Evolutionary conservation across 2,113 vertebrate genomes (phyloP).

Genomic region (Paradisaea rubra): DNA sequence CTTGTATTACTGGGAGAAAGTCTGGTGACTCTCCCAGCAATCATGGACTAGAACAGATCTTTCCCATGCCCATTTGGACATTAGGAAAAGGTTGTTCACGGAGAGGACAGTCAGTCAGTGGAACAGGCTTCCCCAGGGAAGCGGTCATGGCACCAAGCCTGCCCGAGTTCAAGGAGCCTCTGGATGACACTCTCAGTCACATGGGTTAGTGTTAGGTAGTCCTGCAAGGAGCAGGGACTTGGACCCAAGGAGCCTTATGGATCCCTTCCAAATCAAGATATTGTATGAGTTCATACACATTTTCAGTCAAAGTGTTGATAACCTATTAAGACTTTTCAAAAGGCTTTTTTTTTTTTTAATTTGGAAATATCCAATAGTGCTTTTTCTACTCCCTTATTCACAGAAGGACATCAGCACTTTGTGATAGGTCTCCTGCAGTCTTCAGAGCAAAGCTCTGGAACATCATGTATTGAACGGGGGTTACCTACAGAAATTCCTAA

Average conservation of each 20-base stretch:
- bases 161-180: background rate
- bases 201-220: background rate
- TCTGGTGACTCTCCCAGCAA: background rate
- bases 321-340: background rate
- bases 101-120: background rate
- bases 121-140: background rate
- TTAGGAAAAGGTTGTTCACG: background rate
- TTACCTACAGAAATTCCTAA: background rate
- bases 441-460: background rate
- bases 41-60: background rate
- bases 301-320: background rate
- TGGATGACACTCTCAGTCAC: background rate
- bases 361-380: background rate
- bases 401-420: background rate
- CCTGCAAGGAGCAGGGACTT: rapidly evolving
- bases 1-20: background rate
- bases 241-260: rapidly evolving
- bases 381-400: background rate
- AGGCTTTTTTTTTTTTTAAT: background rate
- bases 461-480: background rate
- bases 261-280: background rate
- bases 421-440: background rate
- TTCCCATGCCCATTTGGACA: background rate
- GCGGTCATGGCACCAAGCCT: rapidly evolving
- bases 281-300: background rate